Conservation (phyloP, 92 coral and sea anemone species). For the Phenganax marumi region DNA sequence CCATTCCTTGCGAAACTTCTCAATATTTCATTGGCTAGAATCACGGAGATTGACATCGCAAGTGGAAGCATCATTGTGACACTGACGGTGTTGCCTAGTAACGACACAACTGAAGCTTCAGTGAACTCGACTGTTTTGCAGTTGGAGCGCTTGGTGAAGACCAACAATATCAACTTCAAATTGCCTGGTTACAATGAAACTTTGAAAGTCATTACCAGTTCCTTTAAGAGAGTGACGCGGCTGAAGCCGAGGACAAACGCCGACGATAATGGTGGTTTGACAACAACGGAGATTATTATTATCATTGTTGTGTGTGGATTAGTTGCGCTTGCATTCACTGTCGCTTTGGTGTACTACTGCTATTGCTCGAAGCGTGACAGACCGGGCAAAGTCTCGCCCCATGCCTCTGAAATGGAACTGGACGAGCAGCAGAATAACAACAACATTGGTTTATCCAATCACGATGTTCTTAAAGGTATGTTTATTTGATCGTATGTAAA, state of each 20-base stretch:
- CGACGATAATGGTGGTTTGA: constrained; percentile 23
- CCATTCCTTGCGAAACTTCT: constrained; percentile 49
- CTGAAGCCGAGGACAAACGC: background rate
- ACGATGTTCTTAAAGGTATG: background rate
- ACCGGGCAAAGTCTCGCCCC: constrained; percentile 23
- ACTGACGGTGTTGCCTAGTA: constrained; percentile 58
- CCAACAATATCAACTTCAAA: constrained; percentile 49
- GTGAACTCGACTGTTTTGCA: constrained; percentile 10
- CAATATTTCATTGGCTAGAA: constrained; percentile 50
- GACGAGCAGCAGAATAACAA: background rate
- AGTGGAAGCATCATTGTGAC: constrained; percentile 76
- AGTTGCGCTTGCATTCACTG: background rate
- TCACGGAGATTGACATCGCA: constrained; percentile 44
- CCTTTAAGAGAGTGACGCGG: background rate
- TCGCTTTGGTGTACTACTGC: constrained; percentile 7
- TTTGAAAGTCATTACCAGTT: constrained; percentile 1
- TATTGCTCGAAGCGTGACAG: background rate
- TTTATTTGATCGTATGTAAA: background rate
- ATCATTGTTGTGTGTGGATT: constrained; percentile 26
- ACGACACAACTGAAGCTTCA: constrained; percentile 39
- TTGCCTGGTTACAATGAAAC: constrained; percentile 22
- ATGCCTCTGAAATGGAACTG: constrained; percentile 7
- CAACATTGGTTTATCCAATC: background rate
- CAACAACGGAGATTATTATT: constrained; percentile 2
- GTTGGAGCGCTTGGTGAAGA: constrained; percentile 50